Conservation (phyloP, 2,888 invertebrate genomes). For the Leucoma salicis region DNA sequence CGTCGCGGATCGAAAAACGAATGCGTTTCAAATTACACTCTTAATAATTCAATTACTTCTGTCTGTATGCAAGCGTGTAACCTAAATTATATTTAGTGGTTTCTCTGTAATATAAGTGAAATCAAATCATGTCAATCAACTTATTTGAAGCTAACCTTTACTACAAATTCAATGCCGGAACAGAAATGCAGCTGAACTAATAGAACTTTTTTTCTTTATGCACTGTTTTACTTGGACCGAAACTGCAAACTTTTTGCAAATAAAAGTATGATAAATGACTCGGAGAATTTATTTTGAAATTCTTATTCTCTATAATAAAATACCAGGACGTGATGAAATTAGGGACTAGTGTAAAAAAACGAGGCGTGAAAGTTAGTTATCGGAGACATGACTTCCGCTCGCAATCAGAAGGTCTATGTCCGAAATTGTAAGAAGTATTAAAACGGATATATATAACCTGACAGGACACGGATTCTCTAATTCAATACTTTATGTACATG, state of each 20-base stretch:
- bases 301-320: slow-evolving; percentile 36
- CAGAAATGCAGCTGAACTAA: slow-evolving; percentile 25
- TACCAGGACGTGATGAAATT: slow-evolving; percentile 40
- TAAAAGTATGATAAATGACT: slow-evolving; percentile 2
- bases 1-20: slow-evolving; percentile 10
- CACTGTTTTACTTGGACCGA: slow-evolving; percentile 18
- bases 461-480: slow-evolving; percentile 18
- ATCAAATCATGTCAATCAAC: slow-evolving; percentile 26
- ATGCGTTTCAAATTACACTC: slow-evolving; percentile 11
- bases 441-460: slow-evolving; percentile 15
- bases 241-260: slow-evolving; percentile 21
- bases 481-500: slow-evolving; percentile 9
- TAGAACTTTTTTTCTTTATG: slow-evolving; percentile 19
- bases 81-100: slow-evolving; percentile 18
- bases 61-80: slow-evolving; percentile 23
- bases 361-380: slow-evolving; percentile 39
- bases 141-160: slow-evolving; percentile 22
- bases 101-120: slow-evolving; percentile 23
- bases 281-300: slow-evolving; percentile 19
- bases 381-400: slow-evolving; percentile 41
- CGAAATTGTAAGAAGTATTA: slow-evolving; percentile 21
- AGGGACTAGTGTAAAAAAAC: slow-evolving; percentile 27
- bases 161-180: slow-evolving; percentile 25
- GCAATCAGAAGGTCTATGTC: slow-evolving; percentile 10
- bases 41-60: slow-evolving; percentile 16